phyloP scores from a whole-genome alignment of 1,140 invertebrate genomes.

The Scaptomyza montana region DNA sequence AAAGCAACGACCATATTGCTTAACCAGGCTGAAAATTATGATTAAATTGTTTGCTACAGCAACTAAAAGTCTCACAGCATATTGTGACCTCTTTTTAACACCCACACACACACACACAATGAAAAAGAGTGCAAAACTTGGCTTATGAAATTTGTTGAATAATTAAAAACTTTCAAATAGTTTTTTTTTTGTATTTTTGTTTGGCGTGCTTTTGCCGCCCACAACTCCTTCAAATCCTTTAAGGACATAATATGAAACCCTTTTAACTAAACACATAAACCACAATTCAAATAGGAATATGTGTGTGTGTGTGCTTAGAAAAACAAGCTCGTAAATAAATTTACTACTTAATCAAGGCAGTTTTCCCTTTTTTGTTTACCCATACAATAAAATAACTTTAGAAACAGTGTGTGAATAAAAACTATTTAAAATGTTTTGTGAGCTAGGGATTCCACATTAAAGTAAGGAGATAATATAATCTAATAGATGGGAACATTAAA shows the following conservation, averaged over 20 bases:
- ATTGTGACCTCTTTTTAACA: constrained; percentile 19
- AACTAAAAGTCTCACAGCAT: too few relatives aligned
- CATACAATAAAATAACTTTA: neutral
- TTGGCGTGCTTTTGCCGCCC: neutral
- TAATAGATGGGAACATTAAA: too few relatives aligned
- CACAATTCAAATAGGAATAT: constrained; percentile 12
- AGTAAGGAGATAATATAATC: too few relatives aligned
- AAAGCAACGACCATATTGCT: constrained; percentile 63
- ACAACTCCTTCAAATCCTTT: constrained; percentile 19
- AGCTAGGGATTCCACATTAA: too few relatives aligned
- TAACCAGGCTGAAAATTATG: constrained; percentile 69
- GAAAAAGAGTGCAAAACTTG: constrained; percentile 30
- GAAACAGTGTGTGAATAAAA: neutral
- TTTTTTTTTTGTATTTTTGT: constrained; percentile 20
- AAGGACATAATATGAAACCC: constrained; percentile 27
- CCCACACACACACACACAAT: constrained; percentile 20
- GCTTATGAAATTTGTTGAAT: constrained; percentile 43
- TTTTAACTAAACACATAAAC: constrained; percentile 31
- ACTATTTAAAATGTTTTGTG: neutral
- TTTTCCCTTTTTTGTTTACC: neutral
- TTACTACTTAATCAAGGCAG: constrained; percentile 20
- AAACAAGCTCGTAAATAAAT: constrained; percentile 14
- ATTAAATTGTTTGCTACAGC: constrained; percentile 49
- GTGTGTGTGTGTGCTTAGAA: neutral
- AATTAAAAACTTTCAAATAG: constrained; percentile 42